Evolutionary conservation across 2,797 vertebrate species (phyloP).

Genomic region (Pseudomugil gertrudae): DNA sequence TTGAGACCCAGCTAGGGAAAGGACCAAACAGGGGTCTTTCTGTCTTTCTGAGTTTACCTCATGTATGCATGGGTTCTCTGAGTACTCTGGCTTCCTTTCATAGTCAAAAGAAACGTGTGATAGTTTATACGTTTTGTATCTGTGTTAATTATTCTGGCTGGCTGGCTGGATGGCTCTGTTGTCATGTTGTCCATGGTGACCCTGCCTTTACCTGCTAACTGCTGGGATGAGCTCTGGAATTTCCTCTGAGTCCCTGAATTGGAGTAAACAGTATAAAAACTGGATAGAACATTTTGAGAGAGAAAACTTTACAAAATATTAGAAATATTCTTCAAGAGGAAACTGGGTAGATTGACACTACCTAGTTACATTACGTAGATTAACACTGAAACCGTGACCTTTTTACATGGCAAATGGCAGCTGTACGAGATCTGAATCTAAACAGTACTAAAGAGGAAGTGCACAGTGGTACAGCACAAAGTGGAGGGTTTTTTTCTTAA

Average conservation of each 20-base stretch:
- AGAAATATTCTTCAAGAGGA: background rate
- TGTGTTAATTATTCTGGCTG: background rate
- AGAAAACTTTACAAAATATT: background rate
- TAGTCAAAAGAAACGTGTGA: background rate
- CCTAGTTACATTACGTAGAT: background rate
- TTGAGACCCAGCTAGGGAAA: background rate
- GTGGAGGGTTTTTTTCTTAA: background rate
- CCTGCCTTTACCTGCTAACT: background rate
- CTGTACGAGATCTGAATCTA: constrained; percentile 11
- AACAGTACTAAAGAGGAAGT: constrained; percentile 44
- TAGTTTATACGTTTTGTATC: background rate
- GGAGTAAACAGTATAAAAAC: background rate
- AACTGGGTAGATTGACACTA: background rate
- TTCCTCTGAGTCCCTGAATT: background rate
- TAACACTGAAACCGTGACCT: constrained; percentile 47
- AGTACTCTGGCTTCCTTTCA: background rate
- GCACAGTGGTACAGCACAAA: background rate
- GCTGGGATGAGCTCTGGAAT: background rate
- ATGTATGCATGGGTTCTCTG: too few species aligned
- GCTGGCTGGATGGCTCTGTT: background rate
- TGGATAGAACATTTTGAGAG: background rate
- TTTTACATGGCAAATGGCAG: constrained; percentile 23
- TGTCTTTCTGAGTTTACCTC: background rate
- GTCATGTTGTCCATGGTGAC: background rate
- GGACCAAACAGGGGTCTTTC: background rate